Conservation (phyloP, 2,888 invertebrate genomes). For the Bellardia pandia region DNA sequence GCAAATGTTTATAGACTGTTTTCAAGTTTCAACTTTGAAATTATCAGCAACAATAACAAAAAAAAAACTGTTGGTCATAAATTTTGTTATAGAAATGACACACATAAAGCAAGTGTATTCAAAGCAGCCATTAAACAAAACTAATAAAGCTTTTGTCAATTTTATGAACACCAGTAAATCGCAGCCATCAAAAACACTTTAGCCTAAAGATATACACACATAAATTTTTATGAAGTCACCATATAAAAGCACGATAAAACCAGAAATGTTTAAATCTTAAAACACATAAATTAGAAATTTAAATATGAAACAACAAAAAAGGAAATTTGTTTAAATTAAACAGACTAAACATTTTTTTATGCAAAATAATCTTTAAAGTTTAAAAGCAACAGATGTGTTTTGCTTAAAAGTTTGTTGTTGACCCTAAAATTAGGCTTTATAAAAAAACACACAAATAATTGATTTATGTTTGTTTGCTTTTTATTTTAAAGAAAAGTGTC, state of each 20-base stretch:
- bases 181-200: constrained; percentile 47
- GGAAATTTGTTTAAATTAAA: background rate
- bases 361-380: background rate
- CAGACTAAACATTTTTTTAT: background rate
- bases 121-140: constrained; percentile 32
- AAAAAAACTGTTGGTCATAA: constrained; percentile 19
- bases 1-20: constrained; percentile 9
- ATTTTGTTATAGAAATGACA: constrained; percentile 26
- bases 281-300: constrained; percentile 11
- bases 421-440: background rate
- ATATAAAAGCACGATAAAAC: constrained; percentile 23
- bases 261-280: constrained; percentile 6
- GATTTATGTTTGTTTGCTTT: constrained; percentile 36
- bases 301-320: background rate
- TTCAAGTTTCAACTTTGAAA: background rate
- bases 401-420: background rate
- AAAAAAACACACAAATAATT: background rate
- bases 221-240: constrained; percentile 36
- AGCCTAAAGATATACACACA: constrained; percentile 55
- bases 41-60: background rate
- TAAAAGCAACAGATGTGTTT: constrained; percentile 35
- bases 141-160: constrained; percentile 52
- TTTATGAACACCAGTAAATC: constrained; percentile 10
- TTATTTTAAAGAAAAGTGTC: background rate
- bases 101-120: constrained; percentile 13